Base-by-base conservation (phyloP, 2,113 vertebrate species). In the Bubo bubo region DNA sequence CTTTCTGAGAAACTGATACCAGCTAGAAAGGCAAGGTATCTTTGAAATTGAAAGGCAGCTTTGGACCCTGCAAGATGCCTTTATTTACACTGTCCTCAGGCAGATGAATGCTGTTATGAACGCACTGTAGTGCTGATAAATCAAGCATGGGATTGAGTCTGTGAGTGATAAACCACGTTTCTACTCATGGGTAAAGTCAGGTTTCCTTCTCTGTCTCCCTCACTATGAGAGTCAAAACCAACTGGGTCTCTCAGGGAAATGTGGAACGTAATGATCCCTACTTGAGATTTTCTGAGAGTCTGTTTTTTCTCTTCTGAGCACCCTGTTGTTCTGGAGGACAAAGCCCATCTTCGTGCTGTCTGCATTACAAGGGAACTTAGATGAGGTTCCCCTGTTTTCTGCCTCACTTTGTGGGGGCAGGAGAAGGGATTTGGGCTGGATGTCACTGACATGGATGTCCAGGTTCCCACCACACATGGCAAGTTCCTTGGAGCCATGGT, bases 401-500 rank as follows among this genome's bases (percentile, higher is more conserved):
- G 13, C 10, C 10, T 75, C 13, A 8, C 10, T 88, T 71, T 87
- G 21, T 7, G 53, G 23, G 16, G 22, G 14, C 6, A 58, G 59
- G 17, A 79, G 45, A 45, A 85, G 16, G 37, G 4, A 59, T 83
- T 66, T 83, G 24, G 18, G 4, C 28, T 80, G 34, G 11, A 41
- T 68, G 20, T 86, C 0, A 0, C 24, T 55, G 49, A 11, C 2
- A 5, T 30, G 9, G 9, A 28, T 76, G 35, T 50, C 16, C 53
- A 30, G 26, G 28, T 45, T 28, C 12, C 17, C 37, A 8, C 27
- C 26, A 52, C 14, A 68, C 10, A 23, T 7, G 2, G 9, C 16
- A 12, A 1, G 2, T 55, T 76, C 15, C 18, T 73, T 76, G 37
- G 30, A 88, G 30, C 11, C 15, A 9, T 24, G 6, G 23, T 37